Evolutionary conservation across 1,140 invertebrate species (phyloP).

Genomic region (Rhizoglyphus robini): DNA sequence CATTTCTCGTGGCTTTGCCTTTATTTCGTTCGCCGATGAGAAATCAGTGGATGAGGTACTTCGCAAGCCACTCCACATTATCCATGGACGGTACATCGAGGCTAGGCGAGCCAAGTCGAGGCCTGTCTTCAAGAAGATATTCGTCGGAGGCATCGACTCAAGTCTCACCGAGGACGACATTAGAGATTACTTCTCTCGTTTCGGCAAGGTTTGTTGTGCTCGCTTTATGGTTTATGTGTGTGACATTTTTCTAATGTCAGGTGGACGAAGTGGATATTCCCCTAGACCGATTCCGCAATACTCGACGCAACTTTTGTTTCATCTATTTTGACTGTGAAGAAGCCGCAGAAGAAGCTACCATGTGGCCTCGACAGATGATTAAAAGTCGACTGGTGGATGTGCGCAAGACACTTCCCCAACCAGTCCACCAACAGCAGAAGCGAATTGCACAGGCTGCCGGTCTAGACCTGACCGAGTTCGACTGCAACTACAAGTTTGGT

Average conservation of each 20-base stretch:
- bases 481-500: background rate
- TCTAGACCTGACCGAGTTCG: background rate
- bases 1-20: slow-evolving; percentile 76
- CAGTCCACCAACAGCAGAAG: slow-evolving; percentile 33
- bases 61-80: slow-evolving; percentile 65
- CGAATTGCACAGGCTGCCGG: slow-evolving; percentile 6
- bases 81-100: slow-evolving; percentile 84
- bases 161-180: slow-evolving; percentile 84
- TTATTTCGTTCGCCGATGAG: slow-evolving; percentile 77
- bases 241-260: slow-evolving; percentile 44
- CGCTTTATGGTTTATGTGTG: background rate
- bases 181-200: slow-evolving; percentile 73
- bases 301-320: slow-evolving; percentile 85
- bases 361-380: slow-evolving; percentile 78
- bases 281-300: slow-evolving; percentile 87
- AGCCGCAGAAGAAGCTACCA: slow-evolving; percentile 74
- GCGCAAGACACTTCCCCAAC: slow-evolving; percentile 77
- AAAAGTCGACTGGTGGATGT: slow-evolving; percentile 85
- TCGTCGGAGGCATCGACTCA: slow-evolving; percentile 77
- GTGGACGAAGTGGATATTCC: slow-evolving; percentile 89
- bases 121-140: slow-evolving; percentile 69
- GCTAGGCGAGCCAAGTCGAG: slow-evolving; percentile 86
- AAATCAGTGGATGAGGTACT: slow-evolving; percentile 72
- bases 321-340: slow-evolving; percentile 86
- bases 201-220: slow-evolving; percentile 57